These are phyloP conservation scores for Epirrhoe tristata DNA, from an alignment of 2,888 invertebrate species.

Conservation along the genomic window DNA sequence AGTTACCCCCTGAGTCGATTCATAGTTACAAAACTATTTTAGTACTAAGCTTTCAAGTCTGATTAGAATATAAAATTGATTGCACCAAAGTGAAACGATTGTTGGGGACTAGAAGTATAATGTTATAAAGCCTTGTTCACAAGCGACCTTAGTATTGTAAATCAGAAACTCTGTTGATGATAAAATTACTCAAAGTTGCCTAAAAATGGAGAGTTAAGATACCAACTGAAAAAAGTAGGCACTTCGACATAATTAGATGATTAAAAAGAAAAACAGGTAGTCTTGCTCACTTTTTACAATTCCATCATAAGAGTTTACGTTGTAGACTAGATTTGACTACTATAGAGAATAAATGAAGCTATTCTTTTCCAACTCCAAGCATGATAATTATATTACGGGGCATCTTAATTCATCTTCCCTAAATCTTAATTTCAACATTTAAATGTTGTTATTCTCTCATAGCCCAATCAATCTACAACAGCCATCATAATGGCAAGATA, in stretches of 20 bases:
- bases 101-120: conserved; percentile 53
- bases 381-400: neutral
- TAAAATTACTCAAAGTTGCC: neutral
- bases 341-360: neutral
- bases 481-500: neutral
- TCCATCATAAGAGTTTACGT: neutral
- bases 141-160: conserved; percentile 22
- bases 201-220: neutral
- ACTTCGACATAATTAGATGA: neutral
- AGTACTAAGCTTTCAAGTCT: neutral
- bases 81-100: conserved; percentile 50
- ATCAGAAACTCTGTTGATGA: conserved; percentile 2
- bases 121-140: conserved; percentile 40
- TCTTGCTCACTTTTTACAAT: neutral
- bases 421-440: neutral
- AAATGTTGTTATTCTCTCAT: neutral
- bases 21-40: neutral
- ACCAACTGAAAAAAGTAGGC: neutral
- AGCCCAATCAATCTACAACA: neutral
- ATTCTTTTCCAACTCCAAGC: neutral
- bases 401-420: neutral
- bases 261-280: neutral
- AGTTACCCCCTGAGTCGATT: conserved; percentile 47
- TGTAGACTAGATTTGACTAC: neutral
- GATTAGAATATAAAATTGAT: conserved; percentile 41